These are phyloP conservation scores for Morone saxatilis DNA, from an alignment of 2,113 vertebrate species.

Conservation along the genomic window DNA sequence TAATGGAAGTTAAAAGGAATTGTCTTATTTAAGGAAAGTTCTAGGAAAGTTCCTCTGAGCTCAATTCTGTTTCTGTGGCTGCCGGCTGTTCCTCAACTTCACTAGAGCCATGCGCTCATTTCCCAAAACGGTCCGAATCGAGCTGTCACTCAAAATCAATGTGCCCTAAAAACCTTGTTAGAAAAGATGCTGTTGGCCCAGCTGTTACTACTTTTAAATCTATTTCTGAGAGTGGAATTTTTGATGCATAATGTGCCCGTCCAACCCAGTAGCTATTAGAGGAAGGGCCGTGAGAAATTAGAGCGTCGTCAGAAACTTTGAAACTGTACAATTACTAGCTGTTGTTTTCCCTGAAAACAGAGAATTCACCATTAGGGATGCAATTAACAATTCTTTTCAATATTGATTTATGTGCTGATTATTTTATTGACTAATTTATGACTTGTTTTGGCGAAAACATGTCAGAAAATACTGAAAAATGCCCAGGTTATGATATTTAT, in stretches of 20 bases:
- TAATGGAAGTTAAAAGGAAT: slow-evolving; percentile 64
- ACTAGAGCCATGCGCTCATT: slow-evolving; percentile 57
- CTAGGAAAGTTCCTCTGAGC: slow-evolving; percentile 60
- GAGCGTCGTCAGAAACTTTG: slow-evolving; percentile 41
- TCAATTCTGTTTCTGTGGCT: slow-evolving; percentile 43
- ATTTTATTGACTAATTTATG: background rate
- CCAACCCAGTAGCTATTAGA: slow-evolving; percentile 63
- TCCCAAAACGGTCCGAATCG: slow-evolving; percentile 62
- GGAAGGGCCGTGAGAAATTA: slow-evolving; percentile 46
- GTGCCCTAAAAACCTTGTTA: slow-evolving; percentile 79
- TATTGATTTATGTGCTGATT: background rate
- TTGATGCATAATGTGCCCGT: slow-evolving; percentile 47
- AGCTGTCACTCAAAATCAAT: slow-evolving; percentile 76
- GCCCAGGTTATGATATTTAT: background rate
- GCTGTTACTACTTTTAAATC: slow-evolving; percentile 68
- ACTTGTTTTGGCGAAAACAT: background rate
- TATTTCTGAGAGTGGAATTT: slow-evolving; percentile 61
- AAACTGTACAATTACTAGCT: slow-evolving; percentile 3
- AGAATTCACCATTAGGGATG: background rate
- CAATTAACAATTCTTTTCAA: background rate
- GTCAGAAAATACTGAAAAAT: slow-evolving; percentile 3
- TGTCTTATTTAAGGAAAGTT: slow-evolving; percentile 55
- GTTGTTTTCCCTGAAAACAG: slow-evolving; percentile 19
- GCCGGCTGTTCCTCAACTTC: slow-evolving; percentile 68
- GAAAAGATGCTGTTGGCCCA: slow-evolving; percentile 65